A percentile compares a stretch with the other conserved stretches of the same genome.
Evolutionary conservation across 1,140 invertebrate genomes (phyloP).

Genomic region (Rhagoletis zephyria): DNA sequence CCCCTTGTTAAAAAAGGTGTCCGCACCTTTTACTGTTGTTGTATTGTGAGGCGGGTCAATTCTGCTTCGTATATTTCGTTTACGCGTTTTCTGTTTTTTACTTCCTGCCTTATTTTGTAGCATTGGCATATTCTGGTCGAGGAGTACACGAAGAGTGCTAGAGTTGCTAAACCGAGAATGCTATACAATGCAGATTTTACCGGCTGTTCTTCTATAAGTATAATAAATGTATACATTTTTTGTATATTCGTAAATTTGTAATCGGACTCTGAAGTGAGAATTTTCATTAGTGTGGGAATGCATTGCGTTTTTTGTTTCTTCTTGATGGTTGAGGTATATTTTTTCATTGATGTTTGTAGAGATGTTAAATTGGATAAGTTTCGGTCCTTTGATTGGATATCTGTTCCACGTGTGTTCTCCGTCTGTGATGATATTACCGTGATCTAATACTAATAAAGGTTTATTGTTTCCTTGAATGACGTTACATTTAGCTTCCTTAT

Average conservation of each 20-base stretch:
- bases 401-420: not conserved
- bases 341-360: not conserved
- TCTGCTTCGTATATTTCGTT: not conserved
- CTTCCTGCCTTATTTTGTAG: not conserved
- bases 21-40: too few species aligned
- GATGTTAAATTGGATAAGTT: not conserved
- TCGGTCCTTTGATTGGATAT: too few species aligned
- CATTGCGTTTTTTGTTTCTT: too few species aligned
- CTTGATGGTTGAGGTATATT: not conserved
- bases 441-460: not conserved
- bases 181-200: not conserved
- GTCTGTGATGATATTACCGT: conserved; percentile 5
- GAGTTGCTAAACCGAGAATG: not conserved
- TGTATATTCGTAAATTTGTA: too few species aligned
- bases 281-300: too few species aligned
- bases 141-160: not conserved
- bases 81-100: not conserved
- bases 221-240: not conserved
- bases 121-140: not conserved
- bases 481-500: not conserved
- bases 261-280: too few species aligned
- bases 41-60: too few species aligned
- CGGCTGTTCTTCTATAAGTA: not conserved
- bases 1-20: too few species aligned
- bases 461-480: not conserved